A percentile compares a stretch with the other conserved stretches of the same genome.
Evolutionary conservation across 2,113 vertebrate genomes (phyloP).

Genomic region (Urocynchramus pylzowi): DNA sequence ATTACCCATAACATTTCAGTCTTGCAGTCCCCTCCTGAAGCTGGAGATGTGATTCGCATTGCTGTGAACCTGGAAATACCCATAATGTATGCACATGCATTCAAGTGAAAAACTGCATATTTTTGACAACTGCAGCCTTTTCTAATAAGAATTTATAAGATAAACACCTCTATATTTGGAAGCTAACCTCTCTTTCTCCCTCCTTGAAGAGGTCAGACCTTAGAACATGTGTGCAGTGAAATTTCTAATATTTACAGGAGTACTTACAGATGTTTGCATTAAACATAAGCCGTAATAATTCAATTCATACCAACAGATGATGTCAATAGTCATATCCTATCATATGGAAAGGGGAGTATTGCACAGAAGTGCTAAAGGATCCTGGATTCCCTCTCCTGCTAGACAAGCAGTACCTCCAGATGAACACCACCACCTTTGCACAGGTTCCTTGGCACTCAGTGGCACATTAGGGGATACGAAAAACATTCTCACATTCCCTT

Average conservation of each 20-base stretch:
- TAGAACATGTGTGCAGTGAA: not conserved
- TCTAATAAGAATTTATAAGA: not conserved
- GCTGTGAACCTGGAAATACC: not conserved
- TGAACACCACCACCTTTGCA: not conserved
- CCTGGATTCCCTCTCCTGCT: not conserved
- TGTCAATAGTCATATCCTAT: not conserved
- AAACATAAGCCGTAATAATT: not conserved
- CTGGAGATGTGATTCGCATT: not conserved
- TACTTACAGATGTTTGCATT: conserved; percentile 18
- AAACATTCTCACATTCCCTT: not conserved
- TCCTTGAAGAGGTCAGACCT: not conserved
- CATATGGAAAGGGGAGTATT: not conserved
- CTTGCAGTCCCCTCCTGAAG: not conserved
- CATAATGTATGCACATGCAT: not conserved
- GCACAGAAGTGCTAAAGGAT: not conserved
- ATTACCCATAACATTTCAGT: not conserved
- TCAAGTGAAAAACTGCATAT: not conserved
- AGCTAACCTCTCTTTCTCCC: not conserved
- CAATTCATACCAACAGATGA: not conserved
- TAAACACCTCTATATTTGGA: conserved; percentile 13
- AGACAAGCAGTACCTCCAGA: not conserved
- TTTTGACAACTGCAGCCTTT: not conserved
- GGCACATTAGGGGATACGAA: rapidly evolving
- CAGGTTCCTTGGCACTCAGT: not conserved
- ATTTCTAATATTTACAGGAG: conserved; percentile 19